Evolutionary conservation across 1,140 invertebrate species (phyloP).

Genomic region (Hyles euphorbiae): DNA sequence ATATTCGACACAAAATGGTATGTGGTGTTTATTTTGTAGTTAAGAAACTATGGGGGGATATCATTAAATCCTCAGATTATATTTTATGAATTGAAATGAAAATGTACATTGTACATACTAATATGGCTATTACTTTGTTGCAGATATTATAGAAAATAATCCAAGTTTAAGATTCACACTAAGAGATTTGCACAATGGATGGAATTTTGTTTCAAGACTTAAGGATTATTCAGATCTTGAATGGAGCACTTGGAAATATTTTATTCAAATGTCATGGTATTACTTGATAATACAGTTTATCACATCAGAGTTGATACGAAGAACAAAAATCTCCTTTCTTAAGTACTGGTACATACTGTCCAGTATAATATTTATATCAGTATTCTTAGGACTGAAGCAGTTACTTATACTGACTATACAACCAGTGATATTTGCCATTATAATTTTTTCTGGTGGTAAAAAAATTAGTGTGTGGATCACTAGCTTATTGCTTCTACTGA

Average conservation of each 20-base stretch:
- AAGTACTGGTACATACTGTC: conserved; percentile 66
- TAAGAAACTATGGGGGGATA: not conserved
- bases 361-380: conserved; percentile 49
- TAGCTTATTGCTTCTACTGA: conserved; percentile 45
- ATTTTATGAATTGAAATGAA: not conserved
- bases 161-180: conserved; percentile 27
- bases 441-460: conserved; percentile 47
- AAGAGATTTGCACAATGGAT: conserved; percentile 55
- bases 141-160: conserved; percentile 46
- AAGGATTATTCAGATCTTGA: conserved; percentile 71
- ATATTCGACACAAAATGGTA: conserved; percentile 52
- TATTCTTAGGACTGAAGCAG: conserved; percentile 49
- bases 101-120: not conserved
- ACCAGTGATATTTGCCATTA: conserved; percentile 52
- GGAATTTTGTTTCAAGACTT: conserved; percentile 45
- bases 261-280: conserved; percentile 47
- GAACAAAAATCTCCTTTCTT: conserved; percentile 23
- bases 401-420: conserved; percentile 50
- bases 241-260: conserved; percentile 70
- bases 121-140: conserved; percentile 16
- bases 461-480: conserved; percentile 55
- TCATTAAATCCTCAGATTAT: not conserved
- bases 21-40: conserved; percentile 8
- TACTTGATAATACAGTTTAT: conserved; percentile 55
- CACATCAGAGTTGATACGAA: conserved; percentile 55